Percentiles rank a stretch among this genome's conserved stretches.
phyloP scores from a whole-genome alignment of 1,140 invertebrate species.

The honey bee (Apis mellifera) region DNA sequence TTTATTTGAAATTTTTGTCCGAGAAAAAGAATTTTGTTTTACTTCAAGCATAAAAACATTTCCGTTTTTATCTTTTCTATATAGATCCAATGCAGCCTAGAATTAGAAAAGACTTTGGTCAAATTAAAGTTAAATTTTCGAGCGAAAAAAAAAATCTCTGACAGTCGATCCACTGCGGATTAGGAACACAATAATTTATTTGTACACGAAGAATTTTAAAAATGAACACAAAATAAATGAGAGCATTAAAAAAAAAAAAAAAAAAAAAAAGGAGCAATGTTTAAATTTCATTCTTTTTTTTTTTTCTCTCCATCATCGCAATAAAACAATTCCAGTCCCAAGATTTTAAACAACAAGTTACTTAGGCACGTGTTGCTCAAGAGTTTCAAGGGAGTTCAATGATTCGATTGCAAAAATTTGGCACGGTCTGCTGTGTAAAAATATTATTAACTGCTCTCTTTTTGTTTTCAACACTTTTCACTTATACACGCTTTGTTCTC shows the following conservation, averaged over 20 bases:
- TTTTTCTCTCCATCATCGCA: neutral
- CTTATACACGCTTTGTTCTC: constrained; percentile 35
- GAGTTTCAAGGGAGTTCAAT: constrained; percentile 50
- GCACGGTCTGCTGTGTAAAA: constrained; percentile 72
- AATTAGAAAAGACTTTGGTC: constrained; percentile 48
- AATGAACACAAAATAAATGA: constrained; percentile 53
- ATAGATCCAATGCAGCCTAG: constrained; percentile 20
- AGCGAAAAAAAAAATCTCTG: constrained; percentile 12
- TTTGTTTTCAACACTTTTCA: constrained; percentile 25
- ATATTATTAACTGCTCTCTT: constrained; percentile 62
- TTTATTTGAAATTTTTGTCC: neutral
- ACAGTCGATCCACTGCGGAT: constrained; percentile 37
- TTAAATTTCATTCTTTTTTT: neutral
- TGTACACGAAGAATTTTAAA: constrained; percentile 38
- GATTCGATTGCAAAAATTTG: constrained; percentile 70
- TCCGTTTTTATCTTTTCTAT: neutral
- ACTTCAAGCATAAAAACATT: neutral
- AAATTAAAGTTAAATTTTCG: constrained; percentile 28
- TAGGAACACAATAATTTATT: constrained; percentile 63
- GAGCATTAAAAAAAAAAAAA: constrained; percentile 25
- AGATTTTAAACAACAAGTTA: neutral
- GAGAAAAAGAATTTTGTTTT: no score
- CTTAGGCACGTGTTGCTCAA: neutral
- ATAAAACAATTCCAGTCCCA: neutral
- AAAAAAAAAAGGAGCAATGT: constrained; percentile 4